Base-by-base conservation (phyloP, 2,797 vertebrate genomes). In the Argya squamiceps region DNA sequence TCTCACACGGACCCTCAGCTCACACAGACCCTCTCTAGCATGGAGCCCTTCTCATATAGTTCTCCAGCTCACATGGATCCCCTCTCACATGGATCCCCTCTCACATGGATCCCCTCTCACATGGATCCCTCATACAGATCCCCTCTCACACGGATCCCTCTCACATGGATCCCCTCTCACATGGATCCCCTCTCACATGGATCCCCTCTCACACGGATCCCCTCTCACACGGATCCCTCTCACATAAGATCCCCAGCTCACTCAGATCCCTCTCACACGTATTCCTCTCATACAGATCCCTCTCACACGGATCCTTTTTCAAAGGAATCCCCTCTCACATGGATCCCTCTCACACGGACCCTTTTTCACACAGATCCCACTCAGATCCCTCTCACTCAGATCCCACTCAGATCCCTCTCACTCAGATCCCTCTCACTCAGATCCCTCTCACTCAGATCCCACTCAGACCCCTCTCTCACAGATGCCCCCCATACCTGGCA, bases 401-500 rank as follows among this genome's bases (percentile, higher is more conserved):
- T 24, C 12, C 49, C 20, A 30, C 29, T 24, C 1, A 1, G 15
- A 26, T 18, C 12, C 39, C 20, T 0, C 20, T 74, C 53, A 36
- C 41, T 58, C 0, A 0, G 12, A 58, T 36, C 6, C 37, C n/a
- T n/a, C n/a, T n/a, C n/a, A n/a, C n/a, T n/a, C 0, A 2, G 9
- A 47, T 19, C 5, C 24, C 11, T 30, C 3, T 5, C 52, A 23
- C n/a, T 22, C 6, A 12, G 13, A 34, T 15, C n/a, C n/a, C n/a
- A n/a, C n/a, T n/a, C n/a, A n/a, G n/a, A n/a, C n/a, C 21, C 13
- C 55, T 4, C 21, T n/a, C 24, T 1, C 55, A 19, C 11, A 6
- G 30, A 14, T n/a, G 13, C 46, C 15, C 34, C 30, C 64, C 91
- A 82, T 94, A 98, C 98, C 98, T 99, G 99, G 98, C 98, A 98